phyloP scores from a whole-genome alignment of 1,140 invertebrate genomes.

The Sitodiplosis mosellana region DNA sequence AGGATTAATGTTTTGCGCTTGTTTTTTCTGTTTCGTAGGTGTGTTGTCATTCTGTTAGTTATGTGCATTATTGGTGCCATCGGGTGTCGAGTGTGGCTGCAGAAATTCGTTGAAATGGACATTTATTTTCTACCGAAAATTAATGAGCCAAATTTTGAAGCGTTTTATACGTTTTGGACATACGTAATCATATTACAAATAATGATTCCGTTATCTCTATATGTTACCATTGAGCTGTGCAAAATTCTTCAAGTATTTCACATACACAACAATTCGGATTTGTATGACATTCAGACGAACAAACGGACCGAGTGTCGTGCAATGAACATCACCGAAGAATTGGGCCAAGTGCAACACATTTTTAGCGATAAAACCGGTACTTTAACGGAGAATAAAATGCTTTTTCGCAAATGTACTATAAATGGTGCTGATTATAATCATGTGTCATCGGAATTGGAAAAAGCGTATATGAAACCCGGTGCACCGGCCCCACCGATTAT shows the following conservation, averaged over 20 bases:
- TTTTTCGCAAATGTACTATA: slow-evolving; percentile 79
- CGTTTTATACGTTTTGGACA: slow-evolving; percentile 82
- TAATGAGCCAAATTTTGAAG: slow-evolving; percentile 47
- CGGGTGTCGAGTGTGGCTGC: slow-evolving; percentile 72
- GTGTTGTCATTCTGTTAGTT: slow-evolving; percentile 79
- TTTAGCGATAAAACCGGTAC: slow-evolving; percentile 98
- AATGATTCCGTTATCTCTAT: slow-evolving; percentile 92
- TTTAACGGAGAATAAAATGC: slow-evolving; percentile 94
- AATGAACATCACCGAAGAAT: slow-evolving; percentile 91
- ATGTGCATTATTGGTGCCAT: slow-evolving; percentile 81
- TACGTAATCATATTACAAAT: slow-evolving; percentile 92
- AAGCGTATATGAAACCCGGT: slow-evolving; percentile 27
- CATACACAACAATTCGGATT: slow-evolving; percentile 74
- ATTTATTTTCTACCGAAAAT: slow-evolving; percentile 31
- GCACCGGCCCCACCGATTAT: slow-evolving; percentile 35
- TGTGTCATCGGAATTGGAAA: slow-evolving; percentile 38
- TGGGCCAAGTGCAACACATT: slow-evolving; percentile 89
- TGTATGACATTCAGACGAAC: slow-evolving; percentile 68
- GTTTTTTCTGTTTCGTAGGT: slow-evolving; percentile 24
- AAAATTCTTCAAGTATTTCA: slow-evolving; percentile 93
- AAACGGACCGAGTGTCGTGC: slow-evolving; percentile 86
- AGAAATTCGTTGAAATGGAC: slow-evolving; percentile 28
- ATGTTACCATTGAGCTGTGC: slow-evolving; percentile 92
- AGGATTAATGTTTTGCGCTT: too few species aligned
- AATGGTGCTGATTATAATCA: slow-evolving; percentile 79